Base-by-base conservation (phyloP, 2,797 vertebrate genomes). In the Coregonus ussuriensis region DNA sequence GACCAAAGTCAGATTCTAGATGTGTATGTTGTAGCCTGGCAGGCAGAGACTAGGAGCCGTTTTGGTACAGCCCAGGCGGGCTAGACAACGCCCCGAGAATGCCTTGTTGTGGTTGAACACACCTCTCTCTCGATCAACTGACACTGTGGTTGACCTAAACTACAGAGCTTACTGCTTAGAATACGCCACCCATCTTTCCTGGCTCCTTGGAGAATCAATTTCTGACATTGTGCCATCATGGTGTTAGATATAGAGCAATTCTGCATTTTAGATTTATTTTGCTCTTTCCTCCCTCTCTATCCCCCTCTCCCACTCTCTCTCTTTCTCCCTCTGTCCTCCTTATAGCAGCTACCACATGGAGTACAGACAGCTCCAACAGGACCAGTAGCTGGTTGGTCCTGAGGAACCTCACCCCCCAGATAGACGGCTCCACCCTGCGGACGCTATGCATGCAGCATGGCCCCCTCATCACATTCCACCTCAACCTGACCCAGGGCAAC, bases 331-430 rank as follows among this genome's bases (percentile, higher is more conserved):
- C n/a, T 47, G 5, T 6, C 9, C 41, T 9, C 41, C 41, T 47
- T 62, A 0, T 87, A 94, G 89, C 90, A 94, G 97, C 96, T 93
- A 97, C 96, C 87, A 96, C 98, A 3, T 99, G 98, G 98, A 99
- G 98, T 81, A 97, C 97, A 33, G 98, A 99, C 93, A 96, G 95
- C 94, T 96, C 97, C 90, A 97, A 93, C 92, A 96, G 98, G 89
- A 97, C 96, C 86, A 99, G 96, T 94, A 99, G 96, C 95, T 99
- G 97, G 97, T 95, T 99, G 88, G 98, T 99, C 79, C 95, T 99
- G 86, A 95, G 98, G 84, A 99, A 99, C 92, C 97, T 99, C 89
- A 99, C 98, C 0, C 98, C 98, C 85, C 98, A 99, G 98, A 99
- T 99, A 15, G 98, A 99, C 76, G 98, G 97, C 59, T 99, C 98